Conservation (phyloP, 2,888 invertebrate species). For the Dichetophora obliterata region DNA sequence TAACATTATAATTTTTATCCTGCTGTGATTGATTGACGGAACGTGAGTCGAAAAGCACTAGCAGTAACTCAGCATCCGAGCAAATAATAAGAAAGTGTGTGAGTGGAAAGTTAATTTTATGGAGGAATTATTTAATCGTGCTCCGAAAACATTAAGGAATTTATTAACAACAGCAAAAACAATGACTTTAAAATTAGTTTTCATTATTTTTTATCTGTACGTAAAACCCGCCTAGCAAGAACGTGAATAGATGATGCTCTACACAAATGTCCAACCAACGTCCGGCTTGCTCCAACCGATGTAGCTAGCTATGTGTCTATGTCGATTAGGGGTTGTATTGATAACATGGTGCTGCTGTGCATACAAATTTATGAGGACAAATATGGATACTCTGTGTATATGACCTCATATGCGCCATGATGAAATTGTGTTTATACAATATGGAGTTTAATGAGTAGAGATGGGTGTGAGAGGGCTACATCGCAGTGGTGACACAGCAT, state of each 20-base stretch:
- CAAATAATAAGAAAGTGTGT: conserved; percentile 4
- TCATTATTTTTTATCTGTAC: neutral
- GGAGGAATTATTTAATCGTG: conserved; percentile 11
- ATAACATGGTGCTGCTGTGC: conserved; percentile 42
- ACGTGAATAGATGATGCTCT: neutral
- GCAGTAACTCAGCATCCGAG: neutral
- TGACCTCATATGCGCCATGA: conserved; percentile 19
- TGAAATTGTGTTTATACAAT: conserved; percentile 3
- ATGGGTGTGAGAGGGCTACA: neutral
- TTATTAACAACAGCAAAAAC: conserved; percentile 7
- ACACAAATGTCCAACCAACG: neutral
- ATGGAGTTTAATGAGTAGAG: neutral
- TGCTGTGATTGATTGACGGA: conserved; percentile 44
- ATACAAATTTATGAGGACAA: conserved; percentile 50
- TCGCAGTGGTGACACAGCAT: neutral
- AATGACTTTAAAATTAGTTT: neutral
- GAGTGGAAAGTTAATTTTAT: conserved; percentile 4
- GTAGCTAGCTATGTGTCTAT: conserved; percentile 9
- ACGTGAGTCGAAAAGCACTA: conserved; percentile 35
- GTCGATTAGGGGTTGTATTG: conserved; percentile 49
- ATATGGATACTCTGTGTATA: conserved; percentile 46
- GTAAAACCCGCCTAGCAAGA: neutral
- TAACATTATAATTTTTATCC: conserved; percentile 42
- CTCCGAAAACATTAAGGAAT: neutral
- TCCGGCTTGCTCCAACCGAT: conserved; percentile 44